Conservation (phyloP, 2,797 vertebrate species). For the Momotus momota region DNA sequence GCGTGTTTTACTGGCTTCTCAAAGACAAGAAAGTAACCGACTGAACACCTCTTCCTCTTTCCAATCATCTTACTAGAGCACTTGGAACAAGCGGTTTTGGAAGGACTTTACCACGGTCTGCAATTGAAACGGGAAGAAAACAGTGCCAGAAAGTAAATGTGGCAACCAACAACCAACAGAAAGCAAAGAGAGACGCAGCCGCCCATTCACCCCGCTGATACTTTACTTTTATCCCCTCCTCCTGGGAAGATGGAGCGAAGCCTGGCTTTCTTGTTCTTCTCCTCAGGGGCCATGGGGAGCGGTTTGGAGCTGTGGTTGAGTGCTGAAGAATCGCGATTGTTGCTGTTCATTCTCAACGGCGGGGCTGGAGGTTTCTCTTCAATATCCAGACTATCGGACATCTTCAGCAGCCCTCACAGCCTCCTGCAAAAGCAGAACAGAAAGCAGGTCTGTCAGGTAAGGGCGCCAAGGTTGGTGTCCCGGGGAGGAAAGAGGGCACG, state of each 20-base stretch:
- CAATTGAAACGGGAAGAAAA: not conserved
- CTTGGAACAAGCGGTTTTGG: conserved; percentile 16
- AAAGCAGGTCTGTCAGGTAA: not conserved
- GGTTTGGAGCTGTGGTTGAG: conserved; percentile 96
- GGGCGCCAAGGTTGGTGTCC: not conserved
- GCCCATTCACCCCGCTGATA: conserved; percentile 67
- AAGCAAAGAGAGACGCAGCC: not conserved
- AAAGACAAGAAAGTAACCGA: not conserved
- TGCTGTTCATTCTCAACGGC: conserved; percentile 99
- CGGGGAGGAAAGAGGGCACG: not conserved
- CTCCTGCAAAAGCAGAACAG: conserved; percentile 79
- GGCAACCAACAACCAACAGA: not conserved
- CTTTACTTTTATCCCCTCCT: conserved; percentile 97
- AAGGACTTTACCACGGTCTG: not conserved
- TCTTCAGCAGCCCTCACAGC: conserved; percentile 93
- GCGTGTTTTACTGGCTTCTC: not conserved
- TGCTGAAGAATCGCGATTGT: conserved; percentile 93
- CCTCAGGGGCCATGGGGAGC: conserved; percentile 98
- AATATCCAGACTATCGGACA: conserved; percentile 97
- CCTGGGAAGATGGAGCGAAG: conserved; percentile 99
- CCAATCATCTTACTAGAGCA: conserved; percentile 20
- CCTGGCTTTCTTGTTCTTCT: conserved; percentile 99
- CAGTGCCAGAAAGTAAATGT: not conserved
- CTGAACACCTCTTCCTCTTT: conserved; percentile 31
- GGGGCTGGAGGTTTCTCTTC: conserved; percentile 99